Evolutionary conservation across 37 sponge, comb jelly and placozoan genomes (phyloP).

Genomic region (Ephydatia muelleri): DNA sequence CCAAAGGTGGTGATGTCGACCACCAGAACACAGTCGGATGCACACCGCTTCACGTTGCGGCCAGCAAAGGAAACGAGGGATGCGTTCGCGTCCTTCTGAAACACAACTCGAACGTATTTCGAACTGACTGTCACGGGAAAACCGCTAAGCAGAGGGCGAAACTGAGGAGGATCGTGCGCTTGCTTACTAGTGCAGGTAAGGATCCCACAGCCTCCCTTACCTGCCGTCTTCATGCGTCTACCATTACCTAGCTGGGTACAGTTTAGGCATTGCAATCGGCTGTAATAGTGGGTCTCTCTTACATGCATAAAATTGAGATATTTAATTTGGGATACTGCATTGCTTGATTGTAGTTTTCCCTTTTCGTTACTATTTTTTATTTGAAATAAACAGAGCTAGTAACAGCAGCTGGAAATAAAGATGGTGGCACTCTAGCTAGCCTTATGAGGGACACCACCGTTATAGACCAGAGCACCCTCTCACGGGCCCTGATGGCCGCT

Average conservation of each 20-base stretch:
- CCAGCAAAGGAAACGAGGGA: constrained; percentile 43
- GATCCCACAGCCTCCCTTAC: not conserved
- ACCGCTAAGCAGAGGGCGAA: constrained; percentile 57
- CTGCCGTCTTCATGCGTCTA: no score
- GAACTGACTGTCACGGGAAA: constrained; percentile 54
- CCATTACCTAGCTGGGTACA: no score
- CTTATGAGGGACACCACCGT: not conserved
- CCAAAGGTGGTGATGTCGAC: constrained; percentile 18
- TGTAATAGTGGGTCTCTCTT: no score
- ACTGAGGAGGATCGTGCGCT: constrained; percentile 37
- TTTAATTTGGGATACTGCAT: no score
- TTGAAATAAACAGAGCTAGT: not conserved
- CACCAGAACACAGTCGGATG: constrained; percentile 42
- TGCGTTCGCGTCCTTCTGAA: constrained; percentile 59
- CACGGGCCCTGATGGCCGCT: not conserved
- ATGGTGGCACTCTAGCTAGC: not conserved
- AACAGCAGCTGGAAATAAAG: not conserved
- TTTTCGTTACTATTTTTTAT: not conserved
- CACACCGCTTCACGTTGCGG: constrained; percentile 79
- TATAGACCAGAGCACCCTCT: not conserved
- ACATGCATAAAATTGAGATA: no score
- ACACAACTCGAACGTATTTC: constrained; percentile 46
- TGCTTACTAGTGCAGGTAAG: constrained; percentile 57
- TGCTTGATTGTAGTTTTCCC: no score
- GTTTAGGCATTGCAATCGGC: no score